Conservation (phyloP, 2,888 invertebrate species). For the Noctua janthina region DNA sequence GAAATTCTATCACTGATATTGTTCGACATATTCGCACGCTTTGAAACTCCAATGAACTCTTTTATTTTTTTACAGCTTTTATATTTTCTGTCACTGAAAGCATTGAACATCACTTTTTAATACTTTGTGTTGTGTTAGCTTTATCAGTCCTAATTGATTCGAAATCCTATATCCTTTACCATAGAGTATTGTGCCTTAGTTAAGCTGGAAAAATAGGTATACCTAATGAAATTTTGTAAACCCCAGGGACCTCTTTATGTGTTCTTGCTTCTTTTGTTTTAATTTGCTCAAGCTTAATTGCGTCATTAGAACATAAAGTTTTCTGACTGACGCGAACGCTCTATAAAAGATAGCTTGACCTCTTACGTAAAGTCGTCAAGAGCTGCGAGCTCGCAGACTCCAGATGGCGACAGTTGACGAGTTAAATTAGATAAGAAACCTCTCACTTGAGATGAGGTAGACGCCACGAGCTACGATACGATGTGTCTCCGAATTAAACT, state of each 20-base stretch:
- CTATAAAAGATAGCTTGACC: slow-evolving; percentile 27
- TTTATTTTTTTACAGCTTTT: not conserved
- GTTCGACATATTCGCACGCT: slow-evolving; percentile 4
- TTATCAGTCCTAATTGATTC: not conserved
- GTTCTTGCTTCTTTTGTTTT: not conserved
- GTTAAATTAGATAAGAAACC: slow-evolving; percentile 46
- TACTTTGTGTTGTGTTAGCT: not conserved
- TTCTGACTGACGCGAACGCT: not conserved
- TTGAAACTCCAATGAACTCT: slow-evolving; percentile 18
- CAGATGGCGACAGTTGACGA: slow-evolving; percentile 39
- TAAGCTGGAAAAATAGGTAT: not conserved
- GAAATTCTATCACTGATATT: slow-evolving; percentile 12
- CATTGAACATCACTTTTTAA: not conserved
- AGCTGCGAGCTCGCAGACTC: slow-evolving; percentile 21
- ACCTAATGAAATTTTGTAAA: not conserved
- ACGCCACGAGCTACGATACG: slow-evolving; percentile 5
- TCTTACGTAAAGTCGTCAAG: slow-evolving; percentile 26
- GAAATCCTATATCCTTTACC: not conserved
- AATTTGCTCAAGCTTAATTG: slow-evolving; percentile 2
- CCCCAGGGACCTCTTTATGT: not conserved
- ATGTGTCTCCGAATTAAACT: slow-evolving; percentile 11
- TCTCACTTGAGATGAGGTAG: slow-evolving; percentile 18
- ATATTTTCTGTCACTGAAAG: not conserved
- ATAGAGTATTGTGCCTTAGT: not conserved
- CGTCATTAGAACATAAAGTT: slow-evolving; percentile 4